Evolutionary conservation across 2,113 vertebrate genomes (phyloP).

Genomic region (Coregonus clupeaformis): DNA sequence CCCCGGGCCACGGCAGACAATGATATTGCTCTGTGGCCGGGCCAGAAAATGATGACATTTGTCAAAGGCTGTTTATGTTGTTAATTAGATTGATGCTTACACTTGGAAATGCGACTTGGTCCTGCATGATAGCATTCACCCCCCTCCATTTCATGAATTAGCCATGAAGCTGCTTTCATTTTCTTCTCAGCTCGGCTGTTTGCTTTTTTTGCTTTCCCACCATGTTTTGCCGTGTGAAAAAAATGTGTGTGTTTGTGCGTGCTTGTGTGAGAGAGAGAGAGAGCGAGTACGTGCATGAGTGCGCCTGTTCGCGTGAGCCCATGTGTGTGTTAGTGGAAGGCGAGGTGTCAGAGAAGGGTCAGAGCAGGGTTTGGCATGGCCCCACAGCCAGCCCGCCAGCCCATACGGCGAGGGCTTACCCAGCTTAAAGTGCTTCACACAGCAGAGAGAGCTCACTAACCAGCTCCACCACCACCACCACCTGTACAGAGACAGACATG

Average conservation of each 20-base stretch:
- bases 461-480: not conserved
- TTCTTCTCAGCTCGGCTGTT: not conserved
- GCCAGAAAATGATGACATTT: slow-evolving; percentile 73
- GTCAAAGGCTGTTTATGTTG: slow-evolving; percentile 73
- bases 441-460: not conserved
- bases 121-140: slow-evolving; percentile 4
- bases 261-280: not conserved
- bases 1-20: slow-evolving; percentile 69
- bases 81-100: slow-evolving; percentile 68
- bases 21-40: slow-evolving; percentile 69
- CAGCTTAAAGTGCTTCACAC: slow-evolving; percentile 11
- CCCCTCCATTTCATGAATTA: slow-evolving; percentile 13
- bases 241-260: not conserved
- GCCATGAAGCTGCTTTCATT: slow-evolving; percentile 10
- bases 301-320: not conserved
- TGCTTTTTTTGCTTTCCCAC: not conserved
- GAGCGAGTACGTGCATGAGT: not conserved
- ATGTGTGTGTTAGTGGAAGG: not conserved
- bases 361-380: slow-evolving; percentile 2
- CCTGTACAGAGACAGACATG: not conserved
- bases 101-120: slow-evolving; percentile 38
- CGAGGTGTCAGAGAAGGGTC: slow-evolving; percentile 1
- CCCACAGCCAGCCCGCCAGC: not conserved
- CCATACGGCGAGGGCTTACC: not conserved
- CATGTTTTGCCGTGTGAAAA: not conserved